These are phyloP conservation scores for Mastigias papua DNA, from an alignment of 30 jellyfish, hydroid and myxozoan species.

Conservation along the genomic window DNA sequence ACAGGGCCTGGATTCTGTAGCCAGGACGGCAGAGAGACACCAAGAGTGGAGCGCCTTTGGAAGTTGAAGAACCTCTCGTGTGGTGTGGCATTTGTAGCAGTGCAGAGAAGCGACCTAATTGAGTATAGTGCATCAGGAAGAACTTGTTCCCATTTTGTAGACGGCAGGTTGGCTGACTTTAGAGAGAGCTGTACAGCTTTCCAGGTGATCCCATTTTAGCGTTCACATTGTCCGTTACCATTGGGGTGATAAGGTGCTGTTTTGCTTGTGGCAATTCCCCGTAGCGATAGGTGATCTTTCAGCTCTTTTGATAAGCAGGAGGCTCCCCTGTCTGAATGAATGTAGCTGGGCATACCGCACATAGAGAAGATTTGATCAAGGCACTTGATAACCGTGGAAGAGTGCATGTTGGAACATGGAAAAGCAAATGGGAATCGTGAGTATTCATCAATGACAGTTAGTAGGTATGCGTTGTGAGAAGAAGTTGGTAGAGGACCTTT, in stretches of 20 bases:
- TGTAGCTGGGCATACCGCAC: too few relatives aligned
- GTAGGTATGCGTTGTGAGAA: slow-evolving; percentile 38
- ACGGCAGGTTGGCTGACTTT: neutral
- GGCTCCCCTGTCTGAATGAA: too few relatives aligned
- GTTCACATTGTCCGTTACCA: neutral
- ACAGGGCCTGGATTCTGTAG: neutral
- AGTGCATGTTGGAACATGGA: neutral
- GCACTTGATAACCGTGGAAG: too few relatives aligned
- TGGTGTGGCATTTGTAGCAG: neutral
- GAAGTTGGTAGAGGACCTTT: slow-evolving; percentile 32
- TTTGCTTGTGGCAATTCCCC: neutral
- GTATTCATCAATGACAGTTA: slow-evolving; percentile 66
- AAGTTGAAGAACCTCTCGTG: neutral
- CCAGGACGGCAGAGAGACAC: neutral
- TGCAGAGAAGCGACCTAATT: neutral
- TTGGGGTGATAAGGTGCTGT: neutral
- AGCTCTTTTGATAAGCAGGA: neutral
- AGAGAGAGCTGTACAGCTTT: neutral
- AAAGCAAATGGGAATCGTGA: slow-evolving; percentile 51
- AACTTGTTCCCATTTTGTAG: neutral
- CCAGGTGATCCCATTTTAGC: neutral
- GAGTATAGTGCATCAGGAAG: neutral
- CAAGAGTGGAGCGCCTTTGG: neutral
- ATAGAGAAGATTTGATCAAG: too few relatives aligned
- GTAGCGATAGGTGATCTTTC: neutral